These are phyloP conservation scores for Bombus sylvicola DNA, from an alignment of 1,140 invertebrate genomes.

Conservation along the genomic window DNA sequence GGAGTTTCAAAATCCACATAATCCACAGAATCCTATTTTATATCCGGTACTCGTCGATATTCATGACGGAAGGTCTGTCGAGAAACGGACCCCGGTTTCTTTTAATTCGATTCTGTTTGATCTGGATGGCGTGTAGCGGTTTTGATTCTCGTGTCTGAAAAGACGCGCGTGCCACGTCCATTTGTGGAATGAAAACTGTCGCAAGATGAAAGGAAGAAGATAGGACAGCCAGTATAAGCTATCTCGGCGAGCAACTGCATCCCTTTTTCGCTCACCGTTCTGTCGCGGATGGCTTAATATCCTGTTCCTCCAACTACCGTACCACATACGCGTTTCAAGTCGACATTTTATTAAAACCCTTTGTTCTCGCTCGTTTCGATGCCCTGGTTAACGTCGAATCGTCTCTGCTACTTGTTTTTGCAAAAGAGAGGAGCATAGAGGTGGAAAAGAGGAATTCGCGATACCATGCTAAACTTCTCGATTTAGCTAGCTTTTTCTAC, in stretches of 20 bases:
- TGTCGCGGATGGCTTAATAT: constrained; percentile 28
- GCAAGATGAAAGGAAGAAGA: background rate
- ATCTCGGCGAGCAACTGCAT: background rate
- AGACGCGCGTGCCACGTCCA: background rate
- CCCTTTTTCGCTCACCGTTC: background rate
- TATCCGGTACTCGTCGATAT: background rate
- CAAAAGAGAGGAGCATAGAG: background rate
- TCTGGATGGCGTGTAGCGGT: no score
- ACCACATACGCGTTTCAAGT: background rate
- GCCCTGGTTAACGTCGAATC: background rate
- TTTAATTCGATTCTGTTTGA: constrained; percentile 11
- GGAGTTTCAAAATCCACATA: background rate
- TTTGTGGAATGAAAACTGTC: constrained; percentile 23
- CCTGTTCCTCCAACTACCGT: constrained; percentile 2
- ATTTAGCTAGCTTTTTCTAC: no score
- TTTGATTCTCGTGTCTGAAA: background rate
- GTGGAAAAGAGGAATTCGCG: background rate
- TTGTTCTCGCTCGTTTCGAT: background rate
- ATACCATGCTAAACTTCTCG: no score
- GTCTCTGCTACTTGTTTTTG: background rate
- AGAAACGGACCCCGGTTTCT: background rate
- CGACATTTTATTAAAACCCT: constrained; percentile 25
- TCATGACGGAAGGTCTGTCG: background rate
- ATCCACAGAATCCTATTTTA: background rate
- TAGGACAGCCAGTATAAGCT: background rate